Conservation (phyloP, 2,888 invertebrate genomes). For the Empis stercorea region DNA sequence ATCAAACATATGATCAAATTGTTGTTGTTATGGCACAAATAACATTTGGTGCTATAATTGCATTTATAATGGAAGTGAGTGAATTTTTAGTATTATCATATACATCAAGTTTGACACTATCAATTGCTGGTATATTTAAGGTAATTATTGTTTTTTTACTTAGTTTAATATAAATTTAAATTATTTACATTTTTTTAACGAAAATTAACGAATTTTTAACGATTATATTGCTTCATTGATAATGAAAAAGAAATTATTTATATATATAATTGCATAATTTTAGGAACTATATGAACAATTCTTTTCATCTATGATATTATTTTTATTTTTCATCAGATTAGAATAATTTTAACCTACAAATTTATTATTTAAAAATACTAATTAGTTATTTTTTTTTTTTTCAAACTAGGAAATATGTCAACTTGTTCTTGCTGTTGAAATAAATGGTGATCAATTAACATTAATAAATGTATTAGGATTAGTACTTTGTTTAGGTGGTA, state of each 20-base stretch:
- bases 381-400: slow-evolving; percentile 10
- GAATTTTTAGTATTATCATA: slow-evolving; percentile 88
- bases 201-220: neutral
- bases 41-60: slow-evolving; percentile 67
- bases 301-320: neutral
- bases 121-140: slow-evolving; percentile 94
- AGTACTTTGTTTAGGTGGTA: slow-evolving; percentile 76
- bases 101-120: slow-evolving; percentile 92
- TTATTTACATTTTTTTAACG: too few species aligned
- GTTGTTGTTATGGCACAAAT: slow-evolving; percentile 45
- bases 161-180: too few species aligned
- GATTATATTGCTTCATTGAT: too few species aligned
- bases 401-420: slow-evolving; percentile 88
- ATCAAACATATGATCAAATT: slow-evolving; percentile 28
- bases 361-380: neutral
- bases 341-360: too few species aligned
- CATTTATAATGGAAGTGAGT: slow-evolving; percentile 87
- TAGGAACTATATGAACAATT: neutral
- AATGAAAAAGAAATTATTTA: too few species aligned
- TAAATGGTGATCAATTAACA: slow-evolving; percentile 76
- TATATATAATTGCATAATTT: neutral
- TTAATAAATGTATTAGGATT: slow-evolving; percentile 74
- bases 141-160: slow-evolving; percentile 47
- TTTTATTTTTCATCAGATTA: neutral
- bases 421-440: slow-evolving; percentile 72